Percentiles rank a stretch among this genome's conserved stretches.
Conservation (phyloP, 2,888 invertebrate species). For the Agapostemon virescens region DNA sequence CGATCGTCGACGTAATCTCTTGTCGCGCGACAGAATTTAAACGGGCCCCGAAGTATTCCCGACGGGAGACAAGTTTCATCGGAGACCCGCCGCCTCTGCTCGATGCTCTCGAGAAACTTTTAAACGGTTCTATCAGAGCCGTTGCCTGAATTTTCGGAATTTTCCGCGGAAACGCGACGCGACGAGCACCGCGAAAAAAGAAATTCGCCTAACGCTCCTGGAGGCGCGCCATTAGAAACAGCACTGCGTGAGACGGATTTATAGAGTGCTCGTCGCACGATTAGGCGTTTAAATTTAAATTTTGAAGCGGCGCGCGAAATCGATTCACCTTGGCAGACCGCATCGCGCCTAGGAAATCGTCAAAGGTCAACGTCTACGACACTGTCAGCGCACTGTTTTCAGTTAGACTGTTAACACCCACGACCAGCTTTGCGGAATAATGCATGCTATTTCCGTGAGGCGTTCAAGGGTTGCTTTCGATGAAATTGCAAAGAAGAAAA, state of each 20-base stretch:
- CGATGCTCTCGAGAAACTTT: neutral
- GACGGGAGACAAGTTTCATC: conserved; percentile 1
- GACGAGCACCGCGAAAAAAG: neutral
- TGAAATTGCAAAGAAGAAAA: neutral
- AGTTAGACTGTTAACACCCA: neutral
- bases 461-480: neutral
- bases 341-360: conserved; percentile 36
- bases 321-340: conserved; percentile 34
- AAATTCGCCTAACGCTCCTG: neutral
- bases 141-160: neutral
- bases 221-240: neutral
- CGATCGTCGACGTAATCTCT: neutral
- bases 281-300: conserved; percentile 40
- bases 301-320: conserved; percentile 38
- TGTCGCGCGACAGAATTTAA: neutral
- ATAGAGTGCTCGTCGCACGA: neutral
- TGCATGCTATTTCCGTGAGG: neutral
- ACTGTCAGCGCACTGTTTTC: conserved; percentile 51
- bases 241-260: neutral
- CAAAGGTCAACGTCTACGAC: conserved; percentile 50
- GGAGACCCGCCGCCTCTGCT: neutral
- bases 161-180: neutral
- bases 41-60: conserved; percentile 5
- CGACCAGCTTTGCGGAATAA: neutral
- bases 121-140: neutral